Evolutionary conservation across 2,888 invertebrate genomes (phyloP).

Genomic region (Agrilus biguttatus): DNA sequence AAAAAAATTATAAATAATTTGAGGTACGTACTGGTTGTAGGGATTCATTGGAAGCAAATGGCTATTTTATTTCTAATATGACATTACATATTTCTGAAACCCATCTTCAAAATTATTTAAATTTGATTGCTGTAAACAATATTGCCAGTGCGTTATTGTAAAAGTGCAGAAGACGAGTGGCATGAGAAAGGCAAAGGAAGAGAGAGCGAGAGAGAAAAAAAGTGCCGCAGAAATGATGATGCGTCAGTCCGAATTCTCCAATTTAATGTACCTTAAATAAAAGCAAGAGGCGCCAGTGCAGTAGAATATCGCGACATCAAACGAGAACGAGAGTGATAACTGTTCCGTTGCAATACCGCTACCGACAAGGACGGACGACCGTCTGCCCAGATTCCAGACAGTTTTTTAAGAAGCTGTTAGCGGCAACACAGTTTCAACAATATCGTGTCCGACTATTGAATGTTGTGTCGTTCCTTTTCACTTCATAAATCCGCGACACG

Average conservation of each 20-base stretch:
- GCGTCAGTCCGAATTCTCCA: conserved; percentile 19
- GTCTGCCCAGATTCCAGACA: conserved; percentile 26
- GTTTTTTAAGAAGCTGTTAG: conserved; percentile 21
- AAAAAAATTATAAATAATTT: too few relatives aligned
- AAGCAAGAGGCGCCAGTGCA: conserved; percentile 19
- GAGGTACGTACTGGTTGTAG: too few relatives aligned
- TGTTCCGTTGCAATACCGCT: conserved; percentile 6
- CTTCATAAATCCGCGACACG: conserved; percentile 18
- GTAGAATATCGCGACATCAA: conserved; percentile 10
- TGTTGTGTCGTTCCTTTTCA: conserved; percentile 18
- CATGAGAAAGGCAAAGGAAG: neutral
- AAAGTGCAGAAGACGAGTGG: neutral
- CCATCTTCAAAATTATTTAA: too few relatives aligned
- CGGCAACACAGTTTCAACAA: conserved; percentile 16
- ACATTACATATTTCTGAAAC: too few relatives aligned
- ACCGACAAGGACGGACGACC: conserved; percentile 16
- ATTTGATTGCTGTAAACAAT: too few relatives aligned
- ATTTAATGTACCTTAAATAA: conserved; percentile 23
- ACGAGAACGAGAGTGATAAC: conserved; percentile 16
- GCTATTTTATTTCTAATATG: too few relatives aligned
- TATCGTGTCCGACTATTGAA: conserved; percentile 20
- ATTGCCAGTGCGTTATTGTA: too few relatives aligned
- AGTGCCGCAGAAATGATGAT: conserved; percentile 15
- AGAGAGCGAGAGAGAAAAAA: conserved; percentile 15
- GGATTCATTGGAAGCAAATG: too few relatives aligned